Conservation (phyloP, 2,797 vertebrate genomes). For the Danio albolineatus region DNA sequence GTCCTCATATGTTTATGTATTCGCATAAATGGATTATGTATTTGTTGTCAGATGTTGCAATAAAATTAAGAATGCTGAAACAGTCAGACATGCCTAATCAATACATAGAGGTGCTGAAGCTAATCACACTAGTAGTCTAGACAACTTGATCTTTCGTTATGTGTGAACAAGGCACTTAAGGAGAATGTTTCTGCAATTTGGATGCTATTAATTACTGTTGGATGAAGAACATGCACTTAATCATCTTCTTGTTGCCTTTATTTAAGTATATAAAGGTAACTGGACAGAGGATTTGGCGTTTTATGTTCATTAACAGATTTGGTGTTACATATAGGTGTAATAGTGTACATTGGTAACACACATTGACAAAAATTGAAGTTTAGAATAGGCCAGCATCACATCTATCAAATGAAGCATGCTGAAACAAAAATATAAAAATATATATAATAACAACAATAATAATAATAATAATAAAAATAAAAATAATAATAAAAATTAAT, state of each 20-base stretch:
- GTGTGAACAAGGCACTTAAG: constrained; percentile 19
- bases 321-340: background rate
- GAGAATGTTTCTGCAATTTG: constrained; percentile 1
- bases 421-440: no score
- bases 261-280: background rate
- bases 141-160: background rate
- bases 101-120: background rate
- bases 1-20: background rate
- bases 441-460: no score
- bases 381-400: background rate
- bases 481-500: no score
- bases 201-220: background rate
- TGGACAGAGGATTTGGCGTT: background rate
- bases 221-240: constrained; percentile 1
- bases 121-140: background rate
- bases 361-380: background rate
- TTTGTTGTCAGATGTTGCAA: background rate
- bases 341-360: background rate
- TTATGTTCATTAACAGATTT: background rate
- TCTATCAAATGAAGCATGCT: background rate
- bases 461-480: no score
- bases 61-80: background rate
- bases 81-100: background rate
- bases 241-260: background rate
- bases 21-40: background rate